Conservation (phyloP, 2,888 invertebrate genomes). For the Orthonychiurus folsomi region DNA sequence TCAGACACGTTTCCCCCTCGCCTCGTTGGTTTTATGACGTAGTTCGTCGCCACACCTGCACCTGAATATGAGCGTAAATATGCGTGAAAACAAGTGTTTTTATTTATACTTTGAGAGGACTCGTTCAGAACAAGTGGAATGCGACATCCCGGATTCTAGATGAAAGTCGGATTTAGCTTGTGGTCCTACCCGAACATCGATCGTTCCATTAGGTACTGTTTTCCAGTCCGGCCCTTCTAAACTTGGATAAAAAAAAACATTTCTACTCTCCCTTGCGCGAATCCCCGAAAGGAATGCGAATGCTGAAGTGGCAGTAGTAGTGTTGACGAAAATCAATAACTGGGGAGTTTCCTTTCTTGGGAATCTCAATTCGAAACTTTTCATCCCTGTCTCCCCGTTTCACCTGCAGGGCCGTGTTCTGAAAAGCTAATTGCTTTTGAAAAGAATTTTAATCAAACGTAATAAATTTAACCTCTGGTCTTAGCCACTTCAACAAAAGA, state of each 20-base stretch:
- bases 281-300: not conserved
- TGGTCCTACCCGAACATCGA: not conserved
- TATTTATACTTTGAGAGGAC: not conserved
- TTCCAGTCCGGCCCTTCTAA: no score
- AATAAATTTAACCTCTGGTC: not conserved
- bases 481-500: not conserved
- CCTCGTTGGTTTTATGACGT: not conserved
- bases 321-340: not conserved
- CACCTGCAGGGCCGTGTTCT: not conserved
- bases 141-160: not conserved
- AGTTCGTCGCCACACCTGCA: not conserved
- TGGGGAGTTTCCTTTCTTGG: not conserved
- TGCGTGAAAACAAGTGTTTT: conserved; percentile 12
- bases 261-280: not conserved
- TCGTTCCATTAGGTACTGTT: no score
- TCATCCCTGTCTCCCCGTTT: not conserved
- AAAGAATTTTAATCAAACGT: not conserved
- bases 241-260: not conserved
- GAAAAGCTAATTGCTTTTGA: not conserved
- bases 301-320: no score
- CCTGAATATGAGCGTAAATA: not conserved
- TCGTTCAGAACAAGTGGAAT: not conserved
- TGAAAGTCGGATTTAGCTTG: not conserved
- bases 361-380: not conserved
- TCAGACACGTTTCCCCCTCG: not conserved